Base-by-base conservation (phyloP, 2,797 vertebrate genomes). In the Myiotriccus ornatus region DNA sequence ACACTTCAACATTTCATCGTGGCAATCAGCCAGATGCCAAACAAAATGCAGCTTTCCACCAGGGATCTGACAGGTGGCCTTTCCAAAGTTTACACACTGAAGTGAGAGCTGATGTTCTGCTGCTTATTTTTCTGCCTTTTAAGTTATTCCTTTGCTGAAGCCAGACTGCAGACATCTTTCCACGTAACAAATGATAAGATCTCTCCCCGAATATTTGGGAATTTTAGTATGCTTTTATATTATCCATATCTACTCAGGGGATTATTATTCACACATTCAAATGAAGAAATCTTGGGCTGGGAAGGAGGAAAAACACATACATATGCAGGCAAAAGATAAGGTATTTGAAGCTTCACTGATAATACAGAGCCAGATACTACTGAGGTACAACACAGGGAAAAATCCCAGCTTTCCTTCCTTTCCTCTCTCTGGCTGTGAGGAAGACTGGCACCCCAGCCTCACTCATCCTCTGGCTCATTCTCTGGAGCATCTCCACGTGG, bases 31-130 rank as follows among this genome's bases (percentile, higher is more conserved):
- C 95, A 96, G 81, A 94, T 97, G 96, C 94, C 95, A 97, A 96
- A 96, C 91, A 96, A 97, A 97, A 97, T 96, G 94, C 92, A 35
- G 87, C 87, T 96, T 97, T 96, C 94, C 94, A 95, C 94, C 76
- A 90, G 92, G 94, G 92, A 94, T 97, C 94, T 97, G 96, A 97
- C 96, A 96, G 95, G 97, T 97, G 95, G 95, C 92, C 94, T 95
- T 96, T 97, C 87, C 94, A 92, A 93, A 96, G 96, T 97, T 97
- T 97, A 97, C 96, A 94, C 95, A 81, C 91, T 84, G 86, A 95
- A 97, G 97, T 97, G 96, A 97, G 95, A 97, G 96, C 87, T 96
- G 95, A 96, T 96, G 95, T 95, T 94, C 90, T 93, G 87, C 82
- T 96, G 92, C 94, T 97, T 97, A 88, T 95, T 97, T 96, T 97